These are phyloP conservation scores for Cranoglanis bouderius DNA, from an alignment of 2,113 vertebrate genomes.

Conservation along the genomic window DNA sequence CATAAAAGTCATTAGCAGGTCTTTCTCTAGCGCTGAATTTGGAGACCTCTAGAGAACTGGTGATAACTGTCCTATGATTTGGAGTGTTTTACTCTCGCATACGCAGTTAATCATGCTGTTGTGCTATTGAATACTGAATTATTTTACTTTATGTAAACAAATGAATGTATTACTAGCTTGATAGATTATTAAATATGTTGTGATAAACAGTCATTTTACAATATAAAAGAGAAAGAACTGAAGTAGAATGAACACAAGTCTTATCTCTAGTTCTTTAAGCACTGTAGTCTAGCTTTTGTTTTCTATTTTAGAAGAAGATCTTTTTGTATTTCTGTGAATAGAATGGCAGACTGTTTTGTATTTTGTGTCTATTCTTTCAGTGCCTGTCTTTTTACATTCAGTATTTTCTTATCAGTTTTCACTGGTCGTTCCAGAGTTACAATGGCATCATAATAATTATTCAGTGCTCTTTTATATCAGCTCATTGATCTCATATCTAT, in stretches of 20 bases:
- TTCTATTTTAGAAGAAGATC: slow-evolving; percentile 31
- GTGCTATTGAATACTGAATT: slow-evolving; percentile 5
- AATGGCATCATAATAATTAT: neutral
- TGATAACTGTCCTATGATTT: neutral
- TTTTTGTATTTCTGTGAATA: slow-evolving; percentile 39
- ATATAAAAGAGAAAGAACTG: slow-evolving; percentile 1
- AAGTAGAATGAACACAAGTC: slow-evolving; percentile 11
- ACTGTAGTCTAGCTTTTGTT: slow-evolving; percentile 30
- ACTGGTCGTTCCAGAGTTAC: neutral
- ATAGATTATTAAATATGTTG: slow-evolving; percentile 1
- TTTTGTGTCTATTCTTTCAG: slow-evolving; percentile 13
- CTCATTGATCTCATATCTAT: slow-evolving; percentile 22
- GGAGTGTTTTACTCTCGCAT: neutral
- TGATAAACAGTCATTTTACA: neutral
- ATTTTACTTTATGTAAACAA: slow-evolving; percentile 13
- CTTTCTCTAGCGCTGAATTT: neutral
- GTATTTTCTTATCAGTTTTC: slow-evolving; percentile 20
- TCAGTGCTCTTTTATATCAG: neutral
- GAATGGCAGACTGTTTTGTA: slow-evolving; percentile 18
- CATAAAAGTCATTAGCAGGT: slow-evolving; percentile 13
- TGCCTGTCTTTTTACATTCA: slow-evolving; percentile 32
- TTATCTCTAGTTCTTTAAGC: slow-evolving; percentile 13
- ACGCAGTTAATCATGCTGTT: slow-evolving; percentile 15
- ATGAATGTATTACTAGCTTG: slow-evolving; percentile 27
- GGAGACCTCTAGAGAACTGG: neutral